These are phyloP conservation scores for Bicyclus anynana DNA, from an alignment of 1,140 invertebrate genomes.

Conservation along the genomic window DNA sequence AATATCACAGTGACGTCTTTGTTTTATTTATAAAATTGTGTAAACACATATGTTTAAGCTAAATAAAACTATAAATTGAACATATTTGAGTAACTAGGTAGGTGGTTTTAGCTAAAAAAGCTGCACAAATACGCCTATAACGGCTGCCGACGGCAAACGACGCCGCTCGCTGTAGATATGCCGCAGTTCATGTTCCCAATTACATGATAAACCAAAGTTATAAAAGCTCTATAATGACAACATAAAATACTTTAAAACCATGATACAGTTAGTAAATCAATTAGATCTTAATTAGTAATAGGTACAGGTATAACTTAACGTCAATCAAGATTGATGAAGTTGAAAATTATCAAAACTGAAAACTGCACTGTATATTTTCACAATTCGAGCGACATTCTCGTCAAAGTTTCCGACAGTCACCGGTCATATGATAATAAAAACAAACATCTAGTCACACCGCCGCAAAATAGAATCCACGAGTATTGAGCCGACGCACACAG, in stretches of 20 bases:
- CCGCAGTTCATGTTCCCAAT: not conserved
- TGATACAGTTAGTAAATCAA: not conserved
- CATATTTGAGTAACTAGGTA: not conserved
- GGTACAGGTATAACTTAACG: not conserved
- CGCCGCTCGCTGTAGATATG: not conserved
- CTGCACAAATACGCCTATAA: constrained; percentile 38
- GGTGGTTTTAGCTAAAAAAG: not conserved
- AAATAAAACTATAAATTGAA: not conserved
- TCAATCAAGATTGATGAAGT: not conserved
- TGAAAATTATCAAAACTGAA: not conserved
- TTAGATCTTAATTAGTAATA: not conserved
- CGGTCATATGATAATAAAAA: constrained; percentile 76
- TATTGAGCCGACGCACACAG: constrained; percentile 72
- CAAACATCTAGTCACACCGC: constrained; percentile 70
- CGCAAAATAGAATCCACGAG: constrained; percentile 69
- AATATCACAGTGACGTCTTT: not conserved
- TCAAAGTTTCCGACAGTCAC: constrained; percentile 50
- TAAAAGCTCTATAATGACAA: not conserved
- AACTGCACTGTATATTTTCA: not conserved
- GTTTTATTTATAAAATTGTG: not conserved
- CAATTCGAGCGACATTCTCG: constrained; percentile 10
- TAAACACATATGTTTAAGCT: not conserved
- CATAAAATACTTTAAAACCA: not conserved
- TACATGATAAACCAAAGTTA: not conserved
- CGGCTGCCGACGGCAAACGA: constrained; percentile 42